Evolutionary conservation across 2,113 vertebrate species (phyloP).

Genomic region (Chauna torquata): DNA sequence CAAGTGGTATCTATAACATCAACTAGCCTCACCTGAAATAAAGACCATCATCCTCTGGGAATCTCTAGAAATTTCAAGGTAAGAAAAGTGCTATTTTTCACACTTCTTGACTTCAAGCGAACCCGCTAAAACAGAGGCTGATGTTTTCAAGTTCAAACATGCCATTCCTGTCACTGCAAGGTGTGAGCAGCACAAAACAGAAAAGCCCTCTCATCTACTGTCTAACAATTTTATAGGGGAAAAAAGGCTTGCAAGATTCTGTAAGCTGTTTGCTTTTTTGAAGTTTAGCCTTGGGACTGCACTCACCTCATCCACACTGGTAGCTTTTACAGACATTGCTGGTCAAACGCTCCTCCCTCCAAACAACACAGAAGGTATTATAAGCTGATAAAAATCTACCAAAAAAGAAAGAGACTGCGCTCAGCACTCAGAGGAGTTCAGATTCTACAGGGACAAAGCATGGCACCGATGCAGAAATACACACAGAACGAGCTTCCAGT

Average conservation of each 20-base stretch:
- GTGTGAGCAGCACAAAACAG: conserved; percentile 6
- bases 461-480: background rate
- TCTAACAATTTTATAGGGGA: background rate
- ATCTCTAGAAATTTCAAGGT: background rate
- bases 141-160: conserved; percentile 57
- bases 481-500: background rate
- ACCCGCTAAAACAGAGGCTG: background rate
- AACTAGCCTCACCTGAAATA: background rate
- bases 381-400: background rate
- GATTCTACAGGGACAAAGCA: background rate
- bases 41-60: background rate
- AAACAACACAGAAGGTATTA: background rate
- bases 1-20: background rate
- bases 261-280: background rate
- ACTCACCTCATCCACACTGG: accelerated
- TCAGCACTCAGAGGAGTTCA: background rate
- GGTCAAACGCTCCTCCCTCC: background rate
- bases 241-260: background rate
- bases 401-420: accelerated
- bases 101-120: conserved; percentile 38
- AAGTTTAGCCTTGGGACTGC: background rate
- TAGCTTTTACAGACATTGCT: background rate
- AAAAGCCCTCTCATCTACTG: background rate
- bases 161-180: background rate
- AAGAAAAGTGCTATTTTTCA: conserved; percentile 35